Evolutionary conservation across 2,797 vertebrate genomes (phyloP), one percentile per base, ranked within the genome.

Genomic region (Argentina silus): DNA sequence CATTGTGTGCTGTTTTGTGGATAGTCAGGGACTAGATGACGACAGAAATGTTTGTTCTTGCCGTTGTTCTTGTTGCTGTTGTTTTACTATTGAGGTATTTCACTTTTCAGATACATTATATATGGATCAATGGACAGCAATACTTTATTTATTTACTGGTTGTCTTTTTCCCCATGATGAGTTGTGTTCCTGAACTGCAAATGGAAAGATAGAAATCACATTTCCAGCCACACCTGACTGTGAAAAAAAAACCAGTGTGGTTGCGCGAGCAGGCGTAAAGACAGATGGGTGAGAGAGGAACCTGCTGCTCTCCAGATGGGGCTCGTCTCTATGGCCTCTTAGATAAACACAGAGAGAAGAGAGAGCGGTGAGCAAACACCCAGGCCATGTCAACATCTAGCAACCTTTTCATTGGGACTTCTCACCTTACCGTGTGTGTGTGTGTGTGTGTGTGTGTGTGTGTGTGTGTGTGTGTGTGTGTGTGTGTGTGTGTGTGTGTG

Each of bases 271-370:
- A 51, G 74, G 69, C 65, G 19, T 8, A 53, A 62, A 71, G 56
- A 77, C 76, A 81, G 76, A 83, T 48, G 75, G 61, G 69, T 59
- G 61, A 75, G 68, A 78, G 75, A 79, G 67, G 68, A 48, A 23
- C 14, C 55, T 64, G 78, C 75, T 82, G 78, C 81, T 81, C 78
- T 80, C 56, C 67, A 75, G 74, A 75, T 75, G 65, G 10, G 50
- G 60, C 65, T 78, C 72, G n/a, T 17, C 67, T 73, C 72, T 71
- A 71, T 71, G 67, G 69, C 76, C 50, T 81, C 70, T 81, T 78
- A 27, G 62, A 61, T 82, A 88, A 89, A 90, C 23, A 87, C 36
- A 83, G 36, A n/a, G 0, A 74, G 50, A 79, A 83, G 73, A 73
- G 61, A 74, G 43, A 42, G 21, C 78, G 70, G 67, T 71, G 2